These are phyloP conservation scores for Scomber scombrus DNA, from an alignment of 2,113 vertebrate species.

Conservation along the genomic window DNA sequence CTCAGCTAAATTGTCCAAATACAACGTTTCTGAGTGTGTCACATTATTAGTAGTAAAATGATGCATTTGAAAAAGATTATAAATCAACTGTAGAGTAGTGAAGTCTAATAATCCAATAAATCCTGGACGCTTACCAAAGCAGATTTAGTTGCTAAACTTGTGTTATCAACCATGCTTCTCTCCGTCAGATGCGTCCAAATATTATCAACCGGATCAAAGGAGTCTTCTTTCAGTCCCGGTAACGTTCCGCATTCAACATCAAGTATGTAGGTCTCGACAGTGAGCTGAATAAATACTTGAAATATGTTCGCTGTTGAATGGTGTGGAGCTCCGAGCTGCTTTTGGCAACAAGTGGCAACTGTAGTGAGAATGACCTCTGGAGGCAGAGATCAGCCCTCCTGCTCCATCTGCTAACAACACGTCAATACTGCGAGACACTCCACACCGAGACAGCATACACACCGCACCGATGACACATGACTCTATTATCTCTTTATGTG, in stretches of 20 bases:
- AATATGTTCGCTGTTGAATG: conserved; percentile 47
- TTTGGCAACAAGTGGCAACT: conserved; percentile 88
- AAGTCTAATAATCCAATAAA: not conserved
- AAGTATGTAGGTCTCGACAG: conserved; percentile 19
- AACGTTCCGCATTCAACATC: conserved; percentile 66
- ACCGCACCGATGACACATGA: too few species aligned
- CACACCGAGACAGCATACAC: too few species aligned
- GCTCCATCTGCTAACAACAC: conserved; percentile 80
- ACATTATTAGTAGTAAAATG: not conserved
- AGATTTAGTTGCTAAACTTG: conserved; percentile 83
- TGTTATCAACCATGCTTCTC: conserved; percentile 88
- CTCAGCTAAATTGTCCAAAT: not conserved
- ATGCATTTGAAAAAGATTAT: not conserved
- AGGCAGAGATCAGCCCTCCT: conserved; percentile 82
- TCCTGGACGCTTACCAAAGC: conserved; percentile 84
- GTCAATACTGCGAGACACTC: conserved; percentile 76
- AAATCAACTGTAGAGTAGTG: too few species aligned
- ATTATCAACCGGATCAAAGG: conserved; percentile 49
- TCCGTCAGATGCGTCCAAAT: conserved; percentile 60
- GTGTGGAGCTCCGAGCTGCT: conserved; percentile 61
- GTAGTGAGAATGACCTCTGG: conserved; percentile 78
- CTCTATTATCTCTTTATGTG: too few species aligned
- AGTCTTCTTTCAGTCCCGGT: conserved; percentile 55
- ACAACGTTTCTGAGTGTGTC: not conserved
- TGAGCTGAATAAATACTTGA: conserved; percentile 31